Percentiles rank a stretch among this genome's conserved stretches.
These are phyloP conservation scores for Noturus placidus DNA, from an alignment of 2,113 vertebrate species.

Conservation along the genomic window DNA sequence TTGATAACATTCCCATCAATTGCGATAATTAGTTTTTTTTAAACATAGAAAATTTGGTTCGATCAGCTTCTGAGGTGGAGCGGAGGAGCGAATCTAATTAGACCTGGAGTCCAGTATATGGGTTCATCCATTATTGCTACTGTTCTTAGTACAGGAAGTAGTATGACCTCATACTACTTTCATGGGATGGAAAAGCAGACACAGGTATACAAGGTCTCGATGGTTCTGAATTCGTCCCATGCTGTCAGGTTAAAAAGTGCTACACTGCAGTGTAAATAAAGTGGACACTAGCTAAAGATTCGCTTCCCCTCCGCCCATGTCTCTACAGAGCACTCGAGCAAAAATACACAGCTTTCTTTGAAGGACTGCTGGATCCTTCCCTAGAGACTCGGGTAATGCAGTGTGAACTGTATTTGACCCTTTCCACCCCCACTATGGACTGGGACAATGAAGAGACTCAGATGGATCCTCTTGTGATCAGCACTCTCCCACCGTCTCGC, in stretches of 20 bases:
- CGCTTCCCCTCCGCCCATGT: constrained; percentile 17
- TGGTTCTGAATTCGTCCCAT: background rate
- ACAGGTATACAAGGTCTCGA: background rate
- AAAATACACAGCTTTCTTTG: constrained; percentile 33
- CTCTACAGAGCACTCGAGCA: background rate
- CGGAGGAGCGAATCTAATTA: background rate
- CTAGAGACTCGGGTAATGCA: constrained; percentile 46
- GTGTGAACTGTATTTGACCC: constrained; percentile 55
- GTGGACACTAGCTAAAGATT: constrained; percentile 24
- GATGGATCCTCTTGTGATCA: constrained; percentile 20
- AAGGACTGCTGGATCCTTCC: constrained; percentile 46
- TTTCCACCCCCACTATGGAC: constrained; percentile 37
- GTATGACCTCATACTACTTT: background rate
- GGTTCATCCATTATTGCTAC: background rate
- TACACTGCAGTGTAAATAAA: background rate
- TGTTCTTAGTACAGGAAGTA: background rate
- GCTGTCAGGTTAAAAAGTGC: background rate
- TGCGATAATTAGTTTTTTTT: too few relatives aligned
- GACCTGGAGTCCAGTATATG: background rate
- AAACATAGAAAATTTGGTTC: background rate
- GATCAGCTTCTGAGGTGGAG: background rate
- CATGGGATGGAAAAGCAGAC: background rate
- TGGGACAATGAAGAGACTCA: constrained; percentile 28
- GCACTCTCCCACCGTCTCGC: background rate
- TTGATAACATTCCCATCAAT: background rate